Conservation (phyloP, 2,888 invertebrate genomes). For the Ophion costatus region DNA sequence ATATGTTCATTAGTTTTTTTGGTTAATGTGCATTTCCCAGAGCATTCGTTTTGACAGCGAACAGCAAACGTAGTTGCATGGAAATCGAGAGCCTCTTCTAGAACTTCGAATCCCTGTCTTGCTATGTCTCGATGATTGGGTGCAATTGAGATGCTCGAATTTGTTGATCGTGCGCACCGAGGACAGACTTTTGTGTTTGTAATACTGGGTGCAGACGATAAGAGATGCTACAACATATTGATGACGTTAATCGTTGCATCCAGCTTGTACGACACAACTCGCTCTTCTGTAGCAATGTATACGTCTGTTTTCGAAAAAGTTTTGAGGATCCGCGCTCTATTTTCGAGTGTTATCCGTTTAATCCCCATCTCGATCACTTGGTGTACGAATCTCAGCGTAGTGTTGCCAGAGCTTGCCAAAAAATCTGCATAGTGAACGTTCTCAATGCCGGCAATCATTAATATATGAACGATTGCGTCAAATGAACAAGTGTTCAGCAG, state of each 20-base stretch:
- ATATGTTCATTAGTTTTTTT: no score
- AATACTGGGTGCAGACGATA: slow-evolving; percentile 6
- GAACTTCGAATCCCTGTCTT: slow-evolving; percentile 9
- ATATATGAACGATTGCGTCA: slow-evolving; percentile 30
- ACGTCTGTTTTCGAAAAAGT: no score
- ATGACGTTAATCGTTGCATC: not conserved
- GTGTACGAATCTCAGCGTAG: no score
- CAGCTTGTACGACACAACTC: not conserved
- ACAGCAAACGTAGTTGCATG: not conserved
- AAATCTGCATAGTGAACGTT: slow-evolving; percentile 22
- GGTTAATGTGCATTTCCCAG: no score
- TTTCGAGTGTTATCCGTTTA: no score
- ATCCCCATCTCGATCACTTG: no score
- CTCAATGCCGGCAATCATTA: slow-evolving; percentile 31
- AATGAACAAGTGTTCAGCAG: slow-evolving; percentile 43
- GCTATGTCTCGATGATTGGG: not conserved
- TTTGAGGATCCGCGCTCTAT: no score
- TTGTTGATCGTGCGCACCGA: not conserved
- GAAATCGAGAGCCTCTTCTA: slow-evolving; percentile 10
- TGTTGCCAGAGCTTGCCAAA: not conserved
- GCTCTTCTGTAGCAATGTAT: not conserved
- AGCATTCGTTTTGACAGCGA: not conserved
- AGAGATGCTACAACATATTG: not conserved
- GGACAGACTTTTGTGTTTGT: not conserved
- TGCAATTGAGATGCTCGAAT: not conserved